Evolutionary conservation across 2,113 vertebrate species (phyloP), one percentile per base, ranked within the genome.

Genomic region (Pagrus major): DNA sequence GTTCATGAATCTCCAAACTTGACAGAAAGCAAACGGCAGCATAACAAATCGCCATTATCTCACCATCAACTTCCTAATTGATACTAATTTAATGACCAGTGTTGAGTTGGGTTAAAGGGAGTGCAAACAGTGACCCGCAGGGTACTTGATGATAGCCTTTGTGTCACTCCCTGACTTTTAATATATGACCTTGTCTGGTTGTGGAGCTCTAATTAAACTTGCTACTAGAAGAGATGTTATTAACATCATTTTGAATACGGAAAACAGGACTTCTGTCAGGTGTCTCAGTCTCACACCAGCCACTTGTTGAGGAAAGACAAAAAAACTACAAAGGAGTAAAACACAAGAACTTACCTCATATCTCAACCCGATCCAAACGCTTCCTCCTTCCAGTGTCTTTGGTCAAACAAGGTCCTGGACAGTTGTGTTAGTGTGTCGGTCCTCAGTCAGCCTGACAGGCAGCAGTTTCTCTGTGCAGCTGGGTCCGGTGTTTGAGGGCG

Each of bases 401-500:
- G 5, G 44, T 59, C 8, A 47, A n/a, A 70, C 16, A 2, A 16
- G 58, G 52, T 72, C 39, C 37, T 14, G 58, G 33, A 6, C 46
- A 37, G 65, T 0, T 39, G 72, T 35, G 69, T 51, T 5, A 49
- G 44, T 21, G 29, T 18, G 49, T 72, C 49, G 37, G 68, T 79
- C 42, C 49, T 68, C 56, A 56, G 70, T 59, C 65, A 51, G 61
- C 6, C 75, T 85, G 89, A 85, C 85, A 64, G 68, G 55, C 74
- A 46, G 72, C 29, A 16, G 72, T 68, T 46, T 52, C 18, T 61
- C 51, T 20, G 31, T 49, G 25, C 60, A 71, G 82, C 73, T 65
- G 76, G 0, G 60, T 72, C 64, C 74, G 63, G 42, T 8, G 64
- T 67, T 14, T 21, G 76, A 74, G 86, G 92, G 92, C 90, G 92